These are phyloP conservation scores for Dissostichus mawsoni DNA, from an alignment of 2,113 vertebrate species.

Conservation along the genomic window DNA sequence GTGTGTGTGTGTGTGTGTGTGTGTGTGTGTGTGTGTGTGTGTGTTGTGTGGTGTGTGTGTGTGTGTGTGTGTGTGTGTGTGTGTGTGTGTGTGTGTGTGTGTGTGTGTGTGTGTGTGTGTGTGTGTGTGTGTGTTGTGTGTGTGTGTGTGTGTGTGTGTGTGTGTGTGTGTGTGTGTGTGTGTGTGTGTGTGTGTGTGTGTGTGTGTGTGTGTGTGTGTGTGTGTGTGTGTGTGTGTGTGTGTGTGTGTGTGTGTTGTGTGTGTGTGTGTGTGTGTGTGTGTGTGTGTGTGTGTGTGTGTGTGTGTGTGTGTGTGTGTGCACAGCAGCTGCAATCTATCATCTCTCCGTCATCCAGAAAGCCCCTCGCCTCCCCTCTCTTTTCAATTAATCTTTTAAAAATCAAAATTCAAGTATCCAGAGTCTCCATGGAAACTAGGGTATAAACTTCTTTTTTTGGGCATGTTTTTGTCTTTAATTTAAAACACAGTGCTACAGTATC, in stretches of 20 bases:
- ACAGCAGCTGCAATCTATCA: conserved; percentile 72
- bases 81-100: conserved; percentile 55
- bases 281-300: conserved; percentile 45
- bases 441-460: conserved; percentile 11
- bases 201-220: conserved; percentile 31
- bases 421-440: conserved; percentile 61
- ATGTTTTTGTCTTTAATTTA: conserved; percentile 42
- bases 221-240: conserved; percentile 49
- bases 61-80: conserved; percentile 19
- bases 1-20: conserved; percentile 54
- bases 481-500: conserved; percentile 14
- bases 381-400: conserved; percentile 42
- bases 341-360: conserved; percentile 56
- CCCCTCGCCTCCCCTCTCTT: conserved; percentile 58
- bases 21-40: conserved; percentile 19
- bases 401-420: conserved; percentile 29
- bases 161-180: conserved; percentile 31
- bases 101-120: conserved; percentile 43
- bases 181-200: conserved; percentile 53
- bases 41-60: conserved; percentile 60
- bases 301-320: conserved; percentile 31
- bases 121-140: conserved; percentile 30
- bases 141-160: conserved; percentile 53
- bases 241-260: conserved; percentile 43
- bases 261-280: conserved; percentile 47